Conservation (phyloP, 1,140 invertebrate genomes). For the Nixonia krombeini region DNA sequence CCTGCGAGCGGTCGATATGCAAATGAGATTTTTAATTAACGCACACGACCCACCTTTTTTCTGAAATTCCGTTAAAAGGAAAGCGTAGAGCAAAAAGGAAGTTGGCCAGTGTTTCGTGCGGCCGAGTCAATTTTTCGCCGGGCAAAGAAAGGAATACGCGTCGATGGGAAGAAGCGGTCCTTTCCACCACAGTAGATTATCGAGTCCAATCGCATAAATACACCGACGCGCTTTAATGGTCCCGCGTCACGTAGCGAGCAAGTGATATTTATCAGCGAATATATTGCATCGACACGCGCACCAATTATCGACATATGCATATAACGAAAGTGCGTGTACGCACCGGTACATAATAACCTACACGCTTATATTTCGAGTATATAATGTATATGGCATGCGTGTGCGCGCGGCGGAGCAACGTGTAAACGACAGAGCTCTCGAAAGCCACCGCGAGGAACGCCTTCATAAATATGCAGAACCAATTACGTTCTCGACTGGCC, state of each 20-base stretch:
- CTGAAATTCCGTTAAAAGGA: background rate
- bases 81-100: too few species aligned
- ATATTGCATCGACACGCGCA: slow-evolving; percentile 30
- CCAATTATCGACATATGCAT: slow-evolving; percentile 9
- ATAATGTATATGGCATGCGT: slow-evolving; percentile 20
- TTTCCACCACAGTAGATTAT: slow-evolving; percentile 19
- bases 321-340: slow-evolving; percentile 8
- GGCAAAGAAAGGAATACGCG: background rate
- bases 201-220: slow-evolving; percentile 38
- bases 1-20: slow-evolving; percentile 1
- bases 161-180: slow-evolving; percentile 6
- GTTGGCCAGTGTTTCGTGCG: slow-evolving; percentile 7
- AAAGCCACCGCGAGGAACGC: slow-evolving; percentile 51
- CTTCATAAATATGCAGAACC: slow-evolving; percentile 66
- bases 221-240: slow-evolving; percentile 39
- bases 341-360: background rate
- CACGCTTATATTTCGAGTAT: slow-evolving; percentile 15
- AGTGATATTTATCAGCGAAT: slow-evolving; percentile 42
- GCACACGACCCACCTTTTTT: too few species aligned
- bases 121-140: slow-evolving; percentile 25
- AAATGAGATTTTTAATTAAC: too few species aligned
- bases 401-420: slow-evolving; percentile 29
- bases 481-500: slow-evolving; percentile 54
- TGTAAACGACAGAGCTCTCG: slow-evolving; percentile 41
- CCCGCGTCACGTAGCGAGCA: slow-evolving; percentile 24